These are phyloP conservation scores for Eupithecia dodoneata DNA, from an alignment of 2,888 invertebrate genomes.

Conservation along the genomic window DNA sequence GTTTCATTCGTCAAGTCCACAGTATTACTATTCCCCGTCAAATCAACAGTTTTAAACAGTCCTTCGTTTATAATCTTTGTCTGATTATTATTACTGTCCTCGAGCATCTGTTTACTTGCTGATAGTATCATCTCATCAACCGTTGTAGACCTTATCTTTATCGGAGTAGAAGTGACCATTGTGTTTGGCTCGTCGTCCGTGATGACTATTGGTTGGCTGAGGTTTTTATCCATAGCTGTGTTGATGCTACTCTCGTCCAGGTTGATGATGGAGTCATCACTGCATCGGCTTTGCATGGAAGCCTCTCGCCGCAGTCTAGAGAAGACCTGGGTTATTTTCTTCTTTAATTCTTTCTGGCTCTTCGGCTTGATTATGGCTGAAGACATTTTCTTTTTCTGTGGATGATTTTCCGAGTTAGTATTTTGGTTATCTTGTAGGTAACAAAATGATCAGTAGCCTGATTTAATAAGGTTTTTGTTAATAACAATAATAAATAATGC, in stretches of 20 bases:
- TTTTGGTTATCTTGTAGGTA: neutral
- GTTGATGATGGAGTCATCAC: neutral
- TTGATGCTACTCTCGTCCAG: constrained; percentile 1
- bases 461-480: too few relatives aligned
- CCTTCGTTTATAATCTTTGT: constrained; percentile 65
- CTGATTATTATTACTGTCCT: constrained; percentile 51
- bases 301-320: neutral
- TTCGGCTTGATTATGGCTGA: neutral
- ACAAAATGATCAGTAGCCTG: too few relatives aligned
- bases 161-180: constrained; percentile 11
- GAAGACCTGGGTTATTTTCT: neutral
- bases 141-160: neutral
- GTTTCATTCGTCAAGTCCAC: neutral
- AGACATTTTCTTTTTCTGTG: constrained; percentile 2
- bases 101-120: constrained; percentile 27
- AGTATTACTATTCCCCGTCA: constrained; percentile 37
- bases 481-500: too few relatives aligned
- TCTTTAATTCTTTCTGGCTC: constrained; percentile 2
- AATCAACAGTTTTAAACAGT: constrained; percentile 71
- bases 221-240: neutral
- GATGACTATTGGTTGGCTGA: neutral
- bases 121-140: constrained; percentile 28
- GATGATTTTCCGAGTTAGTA: neutral
- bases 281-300: neutral
- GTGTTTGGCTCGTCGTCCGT: neutral